Evolutionary conservation across 2,113 vertebrate genomes (phyloP), one percentile per base, ranked within the genome.

Genomic region (Centropristis striata): DNA sequence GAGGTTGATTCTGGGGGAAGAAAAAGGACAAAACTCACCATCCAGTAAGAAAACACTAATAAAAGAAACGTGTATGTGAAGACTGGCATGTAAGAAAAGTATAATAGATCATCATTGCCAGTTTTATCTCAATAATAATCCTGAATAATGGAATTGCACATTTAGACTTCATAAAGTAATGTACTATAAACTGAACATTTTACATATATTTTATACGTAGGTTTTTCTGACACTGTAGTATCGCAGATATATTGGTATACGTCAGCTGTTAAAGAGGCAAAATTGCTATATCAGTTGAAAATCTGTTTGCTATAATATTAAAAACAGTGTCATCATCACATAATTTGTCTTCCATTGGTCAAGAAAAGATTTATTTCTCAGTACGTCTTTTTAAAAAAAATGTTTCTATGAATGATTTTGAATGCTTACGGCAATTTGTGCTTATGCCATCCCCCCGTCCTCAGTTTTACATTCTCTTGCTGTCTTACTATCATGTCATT

Each of bases 401-500:
- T n/a, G n/a, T n/a, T n/a, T n/a, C 41, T 39, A 61, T 42, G 58
- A 25, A 25, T 25, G 14, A 61, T 25, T 42, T 3, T 21, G 32
- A 21, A 54, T 57, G 37, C 23, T 21, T 7, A 10, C 25, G 57
- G 42, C 4, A 28, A 53, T 59, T 65, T 13, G 11, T 61, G 27
- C 13, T 21, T 1, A 27, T 39, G 13, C 21, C 18, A 7, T 21
- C 12, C 18, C n/a, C 4, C 2, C 10, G 5, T 47, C 46, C 13
- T 20, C 25, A 51, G 25, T 42, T 20, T 9, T 16, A 25, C 12
- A 64, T 36, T 37, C 21, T 59, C 39, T 68, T 21, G 41, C n/a
- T 76, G 47, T 53, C 11, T 21, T 15, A 47, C 21, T 20, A 70
- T 63, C 13, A 53, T 75, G 75, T 44, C 10, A 36, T 65, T 42